phyloP scores from a whole-genome alignment of 2,113 vertebrate species.

The Poeciliopsis turrubarensis region DNA sequence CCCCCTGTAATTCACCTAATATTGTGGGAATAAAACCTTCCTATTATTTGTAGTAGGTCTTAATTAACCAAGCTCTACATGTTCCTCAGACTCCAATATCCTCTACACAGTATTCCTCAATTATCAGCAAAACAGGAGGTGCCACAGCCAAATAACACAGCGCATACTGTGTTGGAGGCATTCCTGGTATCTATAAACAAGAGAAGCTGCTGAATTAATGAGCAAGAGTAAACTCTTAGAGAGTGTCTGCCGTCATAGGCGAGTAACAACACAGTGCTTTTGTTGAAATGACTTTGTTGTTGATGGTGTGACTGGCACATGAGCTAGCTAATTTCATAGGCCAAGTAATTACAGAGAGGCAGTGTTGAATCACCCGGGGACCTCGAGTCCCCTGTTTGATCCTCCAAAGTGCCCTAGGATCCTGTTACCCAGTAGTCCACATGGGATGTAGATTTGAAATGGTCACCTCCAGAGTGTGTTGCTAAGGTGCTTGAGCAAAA shows the following conservation, averaged over 20 bases:
- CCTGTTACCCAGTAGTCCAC: conserved; percentile 47
- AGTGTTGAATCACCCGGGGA: conserved; percentile 62
- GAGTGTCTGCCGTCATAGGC: conserved; percentile 41
- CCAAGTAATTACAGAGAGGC: conserved; percentile 67
- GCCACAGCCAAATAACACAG: conserved; percentile 30
- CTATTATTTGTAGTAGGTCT: conserved; percentile 63
- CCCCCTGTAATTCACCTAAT: conserved; percentile 46
- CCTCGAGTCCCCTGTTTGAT: conserved; percentile 56
- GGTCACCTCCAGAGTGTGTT: conserved; percentile 59
- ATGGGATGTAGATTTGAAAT: conserved; percentile 51
- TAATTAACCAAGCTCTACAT: conserved; percentile 67
- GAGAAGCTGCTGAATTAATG: conserved; percentile 42
- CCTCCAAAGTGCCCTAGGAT: conserved; percentile 36
- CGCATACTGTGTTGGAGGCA: conserved; percentile 15
- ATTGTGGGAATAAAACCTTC: conserved; percentile 57
- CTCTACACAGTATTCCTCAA: conserved; percentile 36
- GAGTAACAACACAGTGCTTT: conserved; percentile 48
- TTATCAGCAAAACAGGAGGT: conserved; percentile 38
- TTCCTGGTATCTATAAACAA: conserved; percentile 18
- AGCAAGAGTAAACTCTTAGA: conserved; percentile 32
- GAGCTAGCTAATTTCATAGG: conserved; percentile 37
- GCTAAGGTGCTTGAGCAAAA: conserved; percentile 60
- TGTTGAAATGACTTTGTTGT: conserved; percentile 45
- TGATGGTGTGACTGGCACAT: conserved; percentile 45
- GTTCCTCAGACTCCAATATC: conserved; percentile 55